Base-by-base conservation (phyloP, 2,797 vertebrate species). In the Poecilia gillii region DNA sequence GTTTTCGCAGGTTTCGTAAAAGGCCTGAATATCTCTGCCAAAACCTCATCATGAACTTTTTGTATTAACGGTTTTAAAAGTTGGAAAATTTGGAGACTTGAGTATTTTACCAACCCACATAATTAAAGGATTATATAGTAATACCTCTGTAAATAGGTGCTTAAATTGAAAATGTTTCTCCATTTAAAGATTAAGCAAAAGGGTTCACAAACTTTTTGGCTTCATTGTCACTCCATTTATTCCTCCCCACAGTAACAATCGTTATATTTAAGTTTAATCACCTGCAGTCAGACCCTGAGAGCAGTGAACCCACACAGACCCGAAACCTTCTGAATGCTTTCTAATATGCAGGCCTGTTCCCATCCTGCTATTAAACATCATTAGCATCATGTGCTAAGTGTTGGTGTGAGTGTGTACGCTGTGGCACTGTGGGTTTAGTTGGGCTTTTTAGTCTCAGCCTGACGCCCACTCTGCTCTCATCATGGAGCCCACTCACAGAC, bases 401-500 rank as follows among this genome's bases (percentile, higher is more conserved):
- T 85, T 74, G 82, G 73, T 75, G 6, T 41, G 43, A 85, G 88
- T 77, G 84, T 20, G 53, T 79, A 64, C 75, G 86, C 79, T 73
- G 62, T 20, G 84, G 33, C 79, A 76, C 7, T 66, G 81, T 81
- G 82, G 81, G 79, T 84, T 86, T 75, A 49, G 76, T 80, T 88
- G 85, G 81, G 84, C 84, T 86, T 83, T 81, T 68, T 72, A 62
- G 75, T 59, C 66, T 74, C 59, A 13, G 89, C 79, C 80, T 82
- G 12, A 89, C 90, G 83, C 92, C 93, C 70, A 89, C 90, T 81
- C 77, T 43, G 76, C 87, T 89, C 90, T 90, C 59, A 78, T 88
- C 84, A 59, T 70, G 79, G 88, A 73, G 86, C 92, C 92, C 91
- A 92, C 91, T 90, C 92, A 77, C 78, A 79, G 74, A 81, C 85